Evolutionary conservation across 2,797 vertebrate genomes (phyloP).

Genomic region (Sphenodon punctatus): DNA sequence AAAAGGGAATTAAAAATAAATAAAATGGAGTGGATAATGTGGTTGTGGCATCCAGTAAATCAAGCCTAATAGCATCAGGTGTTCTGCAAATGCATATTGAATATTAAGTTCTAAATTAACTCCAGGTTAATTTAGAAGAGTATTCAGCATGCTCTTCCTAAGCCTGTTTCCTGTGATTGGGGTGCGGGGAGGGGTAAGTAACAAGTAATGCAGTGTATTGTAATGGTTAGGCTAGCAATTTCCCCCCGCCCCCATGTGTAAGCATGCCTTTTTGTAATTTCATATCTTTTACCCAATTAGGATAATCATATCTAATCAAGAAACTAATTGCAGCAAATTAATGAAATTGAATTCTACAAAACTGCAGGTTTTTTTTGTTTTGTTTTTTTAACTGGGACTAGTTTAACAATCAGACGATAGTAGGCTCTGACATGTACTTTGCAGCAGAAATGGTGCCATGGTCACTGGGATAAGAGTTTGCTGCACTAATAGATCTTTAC

Average conservation of each 20-base stretch:
- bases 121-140: too few relatives aligned
- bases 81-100: not conserved
- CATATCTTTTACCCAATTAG: not conserved
- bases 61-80: not conserved
- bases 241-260: not conserved
- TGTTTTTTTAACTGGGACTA: not conserved
- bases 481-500: too few relatives aligned
- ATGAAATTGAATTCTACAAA: not conserved
- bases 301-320: not conserved
- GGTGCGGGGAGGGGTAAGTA: not conserved
- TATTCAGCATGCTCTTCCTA: too few relatives aligned
- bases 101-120: not conserved
- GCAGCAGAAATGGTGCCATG: not conserved
- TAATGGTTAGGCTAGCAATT: not conserved
- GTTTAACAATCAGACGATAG: not conserved
- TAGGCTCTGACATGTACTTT: constrained; percentile 4
- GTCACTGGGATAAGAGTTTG: not conserved
- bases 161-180: not conserved
- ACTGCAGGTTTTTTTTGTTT: not conserved
- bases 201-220: not conserved
- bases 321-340: not conserved
- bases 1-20: not conserved
- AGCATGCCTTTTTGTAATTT: not conserved
- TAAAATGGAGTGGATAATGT: not conserved
- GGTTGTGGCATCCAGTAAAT: not conserved